Evolutionary conservation across 2,797 vertebrate species (phyloP).

Genomic region (Coccyzus lansbergi): DNA sequence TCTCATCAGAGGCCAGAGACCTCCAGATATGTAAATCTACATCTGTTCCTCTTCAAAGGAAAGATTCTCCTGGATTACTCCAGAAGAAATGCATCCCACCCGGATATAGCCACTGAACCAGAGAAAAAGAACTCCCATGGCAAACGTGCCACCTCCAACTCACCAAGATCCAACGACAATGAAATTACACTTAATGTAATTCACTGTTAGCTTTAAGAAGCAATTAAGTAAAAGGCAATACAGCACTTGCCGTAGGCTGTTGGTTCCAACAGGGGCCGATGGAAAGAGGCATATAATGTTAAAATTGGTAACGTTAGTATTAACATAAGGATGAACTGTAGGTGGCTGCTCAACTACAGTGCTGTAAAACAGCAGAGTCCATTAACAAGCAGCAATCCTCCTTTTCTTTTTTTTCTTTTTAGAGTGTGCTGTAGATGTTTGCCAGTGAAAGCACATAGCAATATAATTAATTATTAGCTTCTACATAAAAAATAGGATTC

Average conservation of each 20-base stretch:
- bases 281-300: conserved; percentile 75
- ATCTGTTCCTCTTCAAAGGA: conserved; percentile 98
- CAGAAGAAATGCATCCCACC: conserved; percentile 84
- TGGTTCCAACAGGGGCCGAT: conserved; percentile 74
- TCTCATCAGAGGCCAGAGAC: conserved; percentile 97
- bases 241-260: conserved; percentile 80
- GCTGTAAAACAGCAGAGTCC: conserved; percentile 83
- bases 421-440: neutral
- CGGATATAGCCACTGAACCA: conserved; percentile 86
- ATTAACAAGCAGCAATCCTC: conserved; percentile 36
- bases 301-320: conserved; percentile 80
- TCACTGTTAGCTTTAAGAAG: conserved; percentile 88
- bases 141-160: conserved; percentile 80
- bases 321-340: conserved; percentile 83
- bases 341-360: conserved; percentile 70
- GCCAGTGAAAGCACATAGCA: conserved; percentile 1
- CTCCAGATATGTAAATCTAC: conserved; percentile 99
- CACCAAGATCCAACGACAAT: conserved; percentile 86
- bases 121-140: conserved; percentile 82
- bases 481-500: neutral
- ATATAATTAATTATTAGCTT: conserved; percentile 10
- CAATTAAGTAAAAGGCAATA: conserved; percentile 81
- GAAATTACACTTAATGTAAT: conserved; percentile 90
- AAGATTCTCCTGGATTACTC: conserved; percentile 95
- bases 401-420: neutral